phyloP scores from a whole-genome alignment of 2,113 vertebrate genomes.

The Pelodiscus sinensis region DNA sequence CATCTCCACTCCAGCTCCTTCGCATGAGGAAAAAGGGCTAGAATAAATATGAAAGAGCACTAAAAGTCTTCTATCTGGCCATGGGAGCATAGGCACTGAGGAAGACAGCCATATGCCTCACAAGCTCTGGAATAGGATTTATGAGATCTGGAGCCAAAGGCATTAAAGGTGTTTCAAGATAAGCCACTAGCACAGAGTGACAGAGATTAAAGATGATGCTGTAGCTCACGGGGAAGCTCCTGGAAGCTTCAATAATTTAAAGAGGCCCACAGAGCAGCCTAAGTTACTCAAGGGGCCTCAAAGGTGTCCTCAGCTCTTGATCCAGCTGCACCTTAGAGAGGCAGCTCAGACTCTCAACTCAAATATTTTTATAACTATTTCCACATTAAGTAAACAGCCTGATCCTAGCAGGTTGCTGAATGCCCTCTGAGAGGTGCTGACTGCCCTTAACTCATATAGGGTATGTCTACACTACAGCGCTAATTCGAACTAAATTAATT shows the following conservation, averaged over 20 bases:
- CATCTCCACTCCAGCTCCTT: neutral
- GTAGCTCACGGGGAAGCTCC: neutral
- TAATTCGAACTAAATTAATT: no score
- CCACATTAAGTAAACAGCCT: neutral
- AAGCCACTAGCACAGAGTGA: neutral
- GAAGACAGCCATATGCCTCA: neutral
- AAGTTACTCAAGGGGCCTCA: neutral
- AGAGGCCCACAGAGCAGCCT: fast-evolving
- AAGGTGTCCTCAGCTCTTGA: neutral
- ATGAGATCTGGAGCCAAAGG: fast-evolving
- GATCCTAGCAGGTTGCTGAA: neutral
- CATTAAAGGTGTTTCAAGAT: fast-evolving
- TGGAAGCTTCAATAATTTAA: fast-evolving
- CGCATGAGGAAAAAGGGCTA: neutral
- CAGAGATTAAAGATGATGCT: neutral
- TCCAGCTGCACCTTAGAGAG: neutral
- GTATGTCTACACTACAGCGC: no score
- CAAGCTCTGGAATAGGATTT: neutral
- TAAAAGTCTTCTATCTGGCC: neutral
- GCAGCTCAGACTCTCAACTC: neutral
- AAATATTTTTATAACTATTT: neutral
- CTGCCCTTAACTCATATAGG: neutral
- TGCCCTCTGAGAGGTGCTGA: neutral
- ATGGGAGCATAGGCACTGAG: neutral
- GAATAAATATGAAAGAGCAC: neutral